phyloP scores from a whole-genome alignment of 2,888 invertebrate species.

The Drosophila villosipedis region DNA sequence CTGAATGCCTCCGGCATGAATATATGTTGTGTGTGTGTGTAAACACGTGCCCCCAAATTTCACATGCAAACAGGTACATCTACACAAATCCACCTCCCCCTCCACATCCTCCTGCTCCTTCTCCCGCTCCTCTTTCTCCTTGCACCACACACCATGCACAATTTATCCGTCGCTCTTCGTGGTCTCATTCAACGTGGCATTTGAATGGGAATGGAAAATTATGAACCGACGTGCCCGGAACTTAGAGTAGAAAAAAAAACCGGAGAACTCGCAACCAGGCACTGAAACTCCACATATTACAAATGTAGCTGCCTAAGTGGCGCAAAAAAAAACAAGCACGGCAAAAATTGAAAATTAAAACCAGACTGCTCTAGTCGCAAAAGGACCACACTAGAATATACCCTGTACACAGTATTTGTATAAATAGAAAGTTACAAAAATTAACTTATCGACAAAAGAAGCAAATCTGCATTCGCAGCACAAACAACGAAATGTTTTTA shows the following conservation, averaged over 20 bases:
- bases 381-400: neutral
- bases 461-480: neutral
- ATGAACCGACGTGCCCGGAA: constrained; percentile 76
- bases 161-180: constrained; percentile 69
- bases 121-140: neutral
- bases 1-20: constrained; percentile 23
- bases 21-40: constrained; percentile 11
- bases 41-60: constrained; percentile 46
- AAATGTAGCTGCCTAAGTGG: constrained; percentile 77
- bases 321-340: constrained; percentile 48
- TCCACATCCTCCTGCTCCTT: neutral
- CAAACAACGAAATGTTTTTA: neutral
- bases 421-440: too few species aligned
- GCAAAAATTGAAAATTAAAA: constrained; percentile 64
- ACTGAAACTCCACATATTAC: constrained; percentile 63
- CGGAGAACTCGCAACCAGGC: constrained; percentile 17
- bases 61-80: constrained; percentile 44
- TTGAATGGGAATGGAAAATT: constrained; percentile 77
- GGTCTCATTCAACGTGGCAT: constrained; percentile 63
- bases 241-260: constrained; percentile 26
- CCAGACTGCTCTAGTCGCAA: neutral
- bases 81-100: constrained; percentile 15
- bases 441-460: neutral
- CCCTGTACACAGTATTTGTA: neutral
- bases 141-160: constrained; percentile 27